These are phyloP conservation scores for Apis cerana DNA, from an alignment of 1,140 invertebrate genomes.

Conservation along the genomic window DNA sequence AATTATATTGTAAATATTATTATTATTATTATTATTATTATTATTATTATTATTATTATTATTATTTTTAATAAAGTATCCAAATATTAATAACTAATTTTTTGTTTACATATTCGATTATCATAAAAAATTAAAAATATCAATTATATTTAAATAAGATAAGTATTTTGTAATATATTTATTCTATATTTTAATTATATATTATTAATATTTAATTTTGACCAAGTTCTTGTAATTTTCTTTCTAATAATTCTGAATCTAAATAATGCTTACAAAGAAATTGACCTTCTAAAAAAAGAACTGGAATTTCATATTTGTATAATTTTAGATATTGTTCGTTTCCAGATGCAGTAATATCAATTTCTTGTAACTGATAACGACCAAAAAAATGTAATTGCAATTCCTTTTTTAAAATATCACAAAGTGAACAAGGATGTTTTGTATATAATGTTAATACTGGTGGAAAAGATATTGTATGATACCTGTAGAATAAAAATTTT, in stretches of 20 bases:
- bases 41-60: too few relatives aligned
- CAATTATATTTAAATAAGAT: not conserved
- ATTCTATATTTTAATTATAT: not conserved
- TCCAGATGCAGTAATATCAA: constrained; percentile 88
- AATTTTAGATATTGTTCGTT: constrained; percentile 88
- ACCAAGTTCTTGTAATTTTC: constrained; percentile 74
- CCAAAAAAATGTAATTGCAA: constrained; percentile 83
- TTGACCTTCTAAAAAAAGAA: constrained; percentile 91
- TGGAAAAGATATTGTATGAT: constrained; percentile 61
- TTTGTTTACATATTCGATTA: not conserved
- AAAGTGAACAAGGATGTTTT: constrained; percentile 90
- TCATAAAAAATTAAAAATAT: not conserved
- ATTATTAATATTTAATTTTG: not conserved
- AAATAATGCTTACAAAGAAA: constrained; percentile 92
- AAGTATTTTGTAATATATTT: not conserved
- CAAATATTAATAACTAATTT: not conserved
- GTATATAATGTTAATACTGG: constrained; percentile 90
- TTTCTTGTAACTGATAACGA: constrained; percentile 85
- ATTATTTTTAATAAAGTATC: not conserved
- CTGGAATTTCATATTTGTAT: constrained; percentile 94
- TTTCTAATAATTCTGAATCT: constrained; percentile 82
- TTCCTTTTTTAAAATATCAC: constrained; percentile 89
- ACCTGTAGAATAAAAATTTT: constrained; percentile 67
- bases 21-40: too few relatives aligned
- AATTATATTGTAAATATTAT: too few relatives aligned